phyloP scores from a whole-genome alignment of 2,888 invertebrate genomes.

The Sturmia bella region DNA sequence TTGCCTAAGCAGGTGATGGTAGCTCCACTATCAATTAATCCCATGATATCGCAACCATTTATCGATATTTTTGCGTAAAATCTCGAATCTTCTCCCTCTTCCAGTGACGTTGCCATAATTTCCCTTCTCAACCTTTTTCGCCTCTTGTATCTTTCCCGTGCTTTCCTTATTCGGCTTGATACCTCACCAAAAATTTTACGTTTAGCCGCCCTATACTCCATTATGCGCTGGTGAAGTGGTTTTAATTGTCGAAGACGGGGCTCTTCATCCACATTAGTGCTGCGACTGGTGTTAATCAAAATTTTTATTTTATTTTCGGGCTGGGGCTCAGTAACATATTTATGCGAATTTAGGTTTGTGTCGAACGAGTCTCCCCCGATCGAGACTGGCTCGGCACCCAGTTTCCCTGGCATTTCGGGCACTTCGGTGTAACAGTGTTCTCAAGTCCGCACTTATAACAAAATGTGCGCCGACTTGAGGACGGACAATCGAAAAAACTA shows the following conservation, averaged over 20 bases:
- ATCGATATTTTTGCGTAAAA: background rate
- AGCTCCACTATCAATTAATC: no score
- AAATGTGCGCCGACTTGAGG: no score
- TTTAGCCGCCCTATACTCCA: background rate
- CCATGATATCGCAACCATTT: no score
- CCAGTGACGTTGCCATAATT: background rate
- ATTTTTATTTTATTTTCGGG: no score
- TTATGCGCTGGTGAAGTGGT: background rate
- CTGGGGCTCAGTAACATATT: no score
- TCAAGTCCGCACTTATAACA: no score
- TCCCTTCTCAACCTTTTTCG: background rate
- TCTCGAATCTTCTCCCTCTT: background rate
- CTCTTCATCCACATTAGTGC: background rate
- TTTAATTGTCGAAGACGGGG: background rate
- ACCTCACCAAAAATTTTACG: background rate
- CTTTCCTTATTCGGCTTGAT: background rate
- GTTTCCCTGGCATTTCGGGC: conserved; percentile 42
- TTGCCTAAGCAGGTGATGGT: background rate
- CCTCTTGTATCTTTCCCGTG: background rate
- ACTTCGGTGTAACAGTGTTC: background rate
- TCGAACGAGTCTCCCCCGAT: conserved; percentile 20
- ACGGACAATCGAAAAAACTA: no score
- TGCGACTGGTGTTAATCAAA: no score
- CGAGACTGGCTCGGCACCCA: background rate
- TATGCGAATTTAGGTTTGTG: background rate